A percentile compares a stretch with the other conserved stretches of the same genome.
Conservation (phyloP, 2,797 vertebrate genomes). For the Pseudotriccus pelzelni region DNA sequence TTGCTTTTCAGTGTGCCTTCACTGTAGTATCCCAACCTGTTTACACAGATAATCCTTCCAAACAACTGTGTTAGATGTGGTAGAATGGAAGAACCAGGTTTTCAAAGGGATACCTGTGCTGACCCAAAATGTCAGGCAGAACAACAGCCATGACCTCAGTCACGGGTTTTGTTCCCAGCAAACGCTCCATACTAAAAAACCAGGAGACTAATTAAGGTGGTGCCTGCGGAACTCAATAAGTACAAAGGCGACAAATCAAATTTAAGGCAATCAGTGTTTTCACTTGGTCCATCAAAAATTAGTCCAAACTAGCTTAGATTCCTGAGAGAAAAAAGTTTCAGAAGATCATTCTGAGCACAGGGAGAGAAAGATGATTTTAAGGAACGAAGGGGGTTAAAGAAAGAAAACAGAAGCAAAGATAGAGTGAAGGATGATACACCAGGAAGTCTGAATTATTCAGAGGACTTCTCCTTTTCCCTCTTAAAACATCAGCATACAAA, state of each 20-base stretch:
- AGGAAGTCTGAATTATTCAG: neutral
- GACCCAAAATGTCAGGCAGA: neutral
- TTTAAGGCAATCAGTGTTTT: neutral
- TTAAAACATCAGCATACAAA: neutral
- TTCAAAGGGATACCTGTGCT: neutral
- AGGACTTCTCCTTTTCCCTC: neutral
- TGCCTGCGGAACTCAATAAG: neutral
- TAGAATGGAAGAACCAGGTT: neutral
- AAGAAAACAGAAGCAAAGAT: neutral
- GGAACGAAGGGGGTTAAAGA: neutral
- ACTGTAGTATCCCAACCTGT: neutral
- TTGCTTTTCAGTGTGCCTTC: neutral
- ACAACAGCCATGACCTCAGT: neutral
- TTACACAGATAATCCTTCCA: neutral
- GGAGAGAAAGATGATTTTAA: neutral
- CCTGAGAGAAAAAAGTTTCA: neutral
- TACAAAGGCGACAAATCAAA: neutral
- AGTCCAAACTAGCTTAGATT: neutral
- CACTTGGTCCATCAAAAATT: neutral
- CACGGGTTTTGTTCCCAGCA: rapidly evolving
- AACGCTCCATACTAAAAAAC: neutral
- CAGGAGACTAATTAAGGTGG: neutral
- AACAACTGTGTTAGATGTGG: neutral
- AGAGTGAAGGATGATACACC: neutral
- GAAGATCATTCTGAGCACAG: neutral